Conservation (phyloP, 1,140 invertebrate species). For the Caenorhabditis briggsae region DNA sequence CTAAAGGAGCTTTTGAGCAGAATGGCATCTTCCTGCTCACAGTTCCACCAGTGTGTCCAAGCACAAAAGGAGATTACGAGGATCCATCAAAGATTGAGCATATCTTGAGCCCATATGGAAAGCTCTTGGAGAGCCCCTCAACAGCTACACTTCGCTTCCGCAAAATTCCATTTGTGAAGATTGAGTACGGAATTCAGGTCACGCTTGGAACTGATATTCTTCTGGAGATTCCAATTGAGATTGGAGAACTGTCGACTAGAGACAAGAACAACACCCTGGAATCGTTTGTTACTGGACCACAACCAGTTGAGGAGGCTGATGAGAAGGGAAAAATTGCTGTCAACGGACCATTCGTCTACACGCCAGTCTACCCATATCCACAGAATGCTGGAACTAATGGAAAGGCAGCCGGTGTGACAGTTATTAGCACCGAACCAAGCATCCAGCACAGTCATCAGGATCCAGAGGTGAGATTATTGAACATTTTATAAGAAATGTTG, state of each 20-base stretch:
- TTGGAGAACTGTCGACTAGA: conserved; percentile 59
- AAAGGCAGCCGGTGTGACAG: neutral
- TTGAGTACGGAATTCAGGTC: conserved; percentile 66
- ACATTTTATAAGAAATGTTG: too few relatives aligned
- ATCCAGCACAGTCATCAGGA: neutral
- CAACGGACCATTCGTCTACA: conserved; percentile 62
- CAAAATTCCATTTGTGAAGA: conserved; percentile 62
- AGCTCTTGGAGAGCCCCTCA: conserved; percentile 62
- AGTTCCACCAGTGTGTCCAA: conserved; percentile 61
- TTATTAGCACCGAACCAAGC: conserved; percentile 7
- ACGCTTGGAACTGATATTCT: conserved; percentile 60
- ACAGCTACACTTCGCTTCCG: conserved; percentile 66
- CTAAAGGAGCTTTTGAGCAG: conserved; percentile 54
- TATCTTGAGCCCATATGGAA: conserved; percentile 58
- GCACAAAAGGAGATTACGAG: conserved; percentile 52
- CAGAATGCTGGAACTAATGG: conserved; percentile 43
- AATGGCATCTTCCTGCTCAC: conserved; percentile 60
- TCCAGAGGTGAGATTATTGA: conserved; percentile 22
- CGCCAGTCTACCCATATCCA: conserved; percentile 59
- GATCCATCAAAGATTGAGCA: conserved; percentile 17
- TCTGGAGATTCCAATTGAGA: conserved; percentile 65
- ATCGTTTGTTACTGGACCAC: conserved; percentile 61
- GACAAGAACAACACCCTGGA: conserved; percentile 54
- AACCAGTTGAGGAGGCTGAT: conserved; percentile 66
- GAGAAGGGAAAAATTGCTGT: conserved; percentile 65